Evolutionary conservation across 1,140 invertebrate species (phyloP).

Genomic region (Caenorhabditis elegans): DNA sequence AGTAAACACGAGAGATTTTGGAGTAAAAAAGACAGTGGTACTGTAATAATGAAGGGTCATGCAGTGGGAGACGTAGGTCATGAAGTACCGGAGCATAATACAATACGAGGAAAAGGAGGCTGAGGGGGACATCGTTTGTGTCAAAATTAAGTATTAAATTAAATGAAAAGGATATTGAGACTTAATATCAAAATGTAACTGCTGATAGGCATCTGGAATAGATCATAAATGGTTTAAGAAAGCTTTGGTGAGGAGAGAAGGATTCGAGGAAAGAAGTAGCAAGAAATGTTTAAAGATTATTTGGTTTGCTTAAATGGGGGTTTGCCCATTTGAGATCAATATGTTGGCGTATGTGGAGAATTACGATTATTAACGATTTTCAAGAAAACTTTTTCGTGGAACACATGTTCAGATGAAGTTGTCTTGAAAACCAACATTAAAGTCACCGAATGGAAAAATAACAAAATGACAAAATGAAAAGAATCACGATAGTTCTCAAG

Average conservation of each 20-base stretch:
- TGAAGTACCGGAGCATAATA: slow-evolving; percentile 8
- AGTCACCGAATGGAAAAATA: slow-evolving; percentile 15
- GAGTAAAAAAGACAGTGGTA: background rate
- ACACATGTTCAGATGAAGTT: too few species aligned
- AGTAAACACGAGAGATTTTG: slow-evolving; percentile 26
- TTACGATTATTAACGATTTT: background rate
- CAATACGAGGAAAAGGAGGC: background rate
- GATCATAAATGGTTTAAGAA: slow-evolving; percentile 8
- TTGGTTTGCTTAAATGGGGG: background rate
- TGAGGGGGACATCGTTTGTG: too few species aligned
- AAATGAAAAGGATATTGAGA: background rate
- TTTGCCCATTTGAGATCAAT: background rate
- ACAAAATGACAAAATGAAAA: background rate
- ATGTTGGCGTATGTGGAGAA: background rate
- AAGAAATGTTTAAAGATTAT: background rate
- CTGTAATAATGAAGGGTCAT: background rate
- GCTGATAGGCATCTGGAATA: background rate
- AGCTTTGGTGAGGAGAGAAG: background rate
- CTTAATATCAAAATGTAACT: background rate
- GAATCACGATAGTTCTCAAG: background rate
- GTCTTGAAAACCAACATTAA: background rate
- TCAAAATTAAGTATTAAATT: background rate
- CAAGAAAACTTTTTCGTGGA: background rate
- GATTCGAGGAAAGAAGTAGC: background rate
- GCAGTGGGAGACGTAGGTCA: background rate